Evolutionary conservation across 1,140 invertebrate genomes (phyloP), one percentile per base, ranked within the genome.

Genomic region (Metaphire vulgaris): DNA sequence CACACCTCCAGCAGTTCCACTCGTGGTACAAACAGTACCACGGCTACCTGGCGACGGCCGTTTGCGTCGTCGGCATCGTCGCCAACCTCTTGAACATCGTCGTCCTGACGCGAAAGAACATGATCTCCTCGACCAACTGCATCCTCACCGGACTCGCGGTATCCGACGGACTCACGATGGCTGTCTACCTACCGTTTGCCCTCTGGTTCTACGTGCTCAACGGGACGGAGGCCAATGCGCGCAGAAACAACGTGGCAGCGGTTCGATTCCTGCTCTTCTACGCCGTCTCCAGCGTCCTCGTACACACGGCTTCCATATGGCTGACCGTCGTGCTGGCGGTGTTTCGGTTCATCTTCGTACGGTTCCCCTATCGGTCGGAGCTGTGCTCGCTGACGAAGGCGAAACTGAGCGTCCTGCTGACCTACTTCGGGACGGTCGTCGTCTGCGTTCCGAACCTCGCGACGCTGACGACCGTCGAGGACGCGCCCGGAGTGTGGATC

Each of bases 241-340:
- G 79, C 15, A 65, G 81, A 14, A 80, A 82, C 72, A 83, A 81
- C 1, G 72, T 79, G 6, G 69, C 71, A 29, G 80, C 81, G 66
- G 82, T 84, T 14, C 77, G 79, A 34, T 85, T 82, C 77, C 77
- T 84, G 21, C 79, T 85, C 72, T 83, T 82, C 71, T 85, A 84
- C 76, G 84, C 83, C 66, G 82, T 94, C 78, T 94, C 95, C 82
- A 88, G 89, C 33, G 87, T 89, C 89, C 91, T 95, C 0, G 88
- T 92, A 81, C 96, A 98, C 84, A 96, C 94, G 0, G 93, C 97
- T 71, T 95, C 94, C 0, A 97, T 96, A 74, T 96, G 93, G 90
- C 84, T 98, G 77, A 97, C 96, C 0, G 91, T 98, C 0, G 93
- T 93, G 1, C 84, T 98, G 66, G 95, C 95, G 0, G 90, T 97